Base-by-base conservation (phyloP, 2,888 invertebrate genomes). In the Dynastes hyllus region DNA sequence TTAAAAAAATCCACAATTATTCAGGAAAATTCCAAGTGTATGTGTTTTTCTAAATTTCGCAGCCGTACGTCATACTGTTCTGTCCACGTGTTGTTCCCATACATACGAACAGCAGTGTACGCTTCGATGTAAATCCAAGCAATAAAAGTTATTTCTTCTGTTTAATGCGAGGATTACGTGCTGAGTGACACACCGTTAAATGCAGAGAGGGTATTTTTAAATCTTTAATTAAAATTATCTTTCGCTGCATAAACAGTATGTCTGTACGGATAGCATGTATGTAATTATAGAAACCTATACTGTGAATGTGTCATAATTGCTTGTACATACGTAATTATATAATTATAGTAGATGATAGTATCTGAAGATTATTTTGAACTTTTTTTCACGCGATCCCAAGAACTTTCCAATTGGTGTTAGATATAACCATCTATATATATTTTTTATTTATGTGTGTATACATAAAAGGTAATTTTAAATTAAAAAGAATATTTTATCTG, bases 201-300 rank as follows among this genome's bases (percentile, higher is more conserved):
- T 53, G 40, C 9, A 73, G 58, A 73, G 73, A 27, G 45, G 11
- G 45, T 45, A 73, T 58, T 73, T 73, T 58, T 58, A 73, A 73
- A 73, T 73, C 58, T 13, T 55, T 73, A 73, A 73, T 73, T 73
- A 73, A 58, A 73, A 73, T 73, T 73, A 73, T 61, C 73, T 58
- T 73, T 8, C 40, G 58, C 58, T 37, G 73, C 37, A 73, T 73
- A 58, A 73, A 73, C 58, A 73, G 70, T 70, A 53, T 27, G 29
- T 32, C 40, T 40, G 40, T 45, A 45, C 22, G 45, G 16, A 11
- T 67, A 67, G 67, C 67, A 67, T 50, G 73, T 40, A 45, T 32
- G 70, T 73, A 73, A 73, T 73, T 73, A 73, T 37, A 58, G 73
- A 73, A 58, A 73, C 58, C 73, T 73, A 73, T 73, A 73, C 58